Conservation (phyloP, 2,797 vertebrate genomes). For the Varecia variegata region DNA sequence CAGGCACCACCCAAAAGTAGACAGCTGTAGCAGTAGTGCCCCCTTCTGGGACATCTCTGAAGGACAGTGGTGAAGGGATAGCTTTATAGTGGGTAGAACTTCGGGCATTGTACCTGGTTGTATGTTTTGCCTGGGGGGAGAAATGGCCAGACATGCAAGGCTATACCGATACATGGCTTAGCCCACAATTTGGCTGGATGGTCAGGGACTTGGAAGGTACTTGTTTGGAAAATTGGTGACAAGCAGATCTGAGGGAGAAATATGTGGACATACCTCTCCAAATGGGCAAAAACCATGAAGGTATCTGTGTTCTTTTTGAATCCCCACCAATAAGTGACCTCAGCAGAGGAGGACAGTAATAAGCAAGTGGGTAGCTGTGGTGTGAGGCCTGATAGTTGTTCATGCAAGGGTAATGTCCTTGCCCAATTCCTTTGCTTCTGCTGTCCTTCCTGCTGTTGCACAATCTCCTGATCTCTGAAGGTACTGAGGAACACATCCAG, state of each 20-base stretch:
- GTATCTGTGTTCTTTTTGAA: not conserved
- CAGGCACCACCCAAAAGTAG: no score
- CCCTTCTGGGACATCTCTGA: not conserved
- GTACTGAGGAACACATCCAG: not conserved
- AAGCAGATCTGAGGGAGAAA: not conserved
- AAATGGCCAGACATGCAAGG: not conserved
- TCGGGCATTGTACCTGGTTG: not conserved
- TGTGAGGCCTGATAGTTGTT: not conserved
- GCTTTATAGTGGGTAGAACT: not conserved
- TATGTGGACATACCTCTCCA: not conserved
- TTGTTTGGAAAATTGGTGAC: not conserved
- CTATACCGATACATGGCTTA: no score
- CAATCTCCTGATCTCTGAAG: not conserved
- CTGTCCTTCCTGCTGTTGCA: not conserved
- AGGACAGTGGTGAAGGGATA: not conserved
- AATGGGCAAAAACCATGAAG: not conserved
- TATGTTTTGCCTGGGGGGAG: not conserved
- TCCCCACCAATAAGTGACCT: not conserved
- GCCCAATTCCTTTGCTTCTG: not conserved
- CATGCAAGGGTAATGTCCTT: not conserved
- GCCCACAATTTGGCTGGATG: not conserved
- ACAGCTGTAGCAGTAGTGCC: not conserved
- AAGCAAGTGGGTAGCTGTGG: not conserved
- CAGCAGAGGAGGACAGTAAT: not conserved
- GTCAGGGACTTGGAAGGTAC: not conserved